Base-by-base conservation (phyloP, 1,140 invertebrate genomes). In the Megathymus violae region DNA sequence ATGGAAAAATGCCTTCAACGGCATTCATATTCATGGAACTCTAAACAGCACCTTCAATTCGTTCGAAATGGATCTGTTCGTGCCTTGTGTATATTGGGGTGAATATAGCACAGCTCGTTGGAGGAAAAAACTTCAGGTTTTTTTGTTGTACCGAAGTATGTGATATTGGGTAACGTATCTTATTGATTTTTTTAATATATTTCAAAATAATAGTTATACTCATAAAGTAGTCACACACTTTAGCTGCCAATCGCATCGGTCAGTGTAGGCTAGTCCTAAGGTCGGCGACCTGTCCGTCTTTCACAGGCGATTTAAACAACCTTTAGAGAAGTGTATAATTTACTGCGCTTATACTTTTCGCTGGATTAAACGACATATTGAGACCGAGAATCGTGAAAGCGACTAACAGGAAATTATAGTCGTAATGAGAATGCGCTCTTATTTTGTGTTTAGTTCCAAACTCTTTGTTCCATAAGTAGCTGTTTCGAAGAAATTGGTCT, bases 281-380 rank as follows among this genome's bases (percentile, higher is more conserved):
- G 36, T 54, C 51, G 22, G 19, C 17, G 38, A 54, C 40, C 40
- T 56, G 52, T 56, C 52, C 52, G 52, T 44, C 52, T 56, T 56
- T 44, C 52, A 56, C 52, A 56, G 52, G 25, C 52, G 52, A 56
- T 56, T 56, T 56, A 31, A 56, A 44, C 40, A 44, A 14, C 22
- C 40, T 56, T 44, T 15, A 52, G 50, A 52, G 4, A 13, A 47
- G 50, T 38, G 17, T 52, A 56, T 56, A 56, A 56, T 31, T 56
- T 43, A 56, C 40, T 44, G 52, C 51, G 51, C 51, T 56, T 25
- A 56, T 25, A 27, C 51, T 56, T 41, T 38, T 40, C 38, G 13
- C 38, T 43, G 51, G 22, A 43, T 36, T 51, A 40, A 56, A 38
- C 51, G 51, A 43, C 51, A 56, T 31, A 56, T 56, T 56, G 51